Conservation (phyloP, 2,888 invertebrate genomes). For the Subacronicta megacephala region DNA sequence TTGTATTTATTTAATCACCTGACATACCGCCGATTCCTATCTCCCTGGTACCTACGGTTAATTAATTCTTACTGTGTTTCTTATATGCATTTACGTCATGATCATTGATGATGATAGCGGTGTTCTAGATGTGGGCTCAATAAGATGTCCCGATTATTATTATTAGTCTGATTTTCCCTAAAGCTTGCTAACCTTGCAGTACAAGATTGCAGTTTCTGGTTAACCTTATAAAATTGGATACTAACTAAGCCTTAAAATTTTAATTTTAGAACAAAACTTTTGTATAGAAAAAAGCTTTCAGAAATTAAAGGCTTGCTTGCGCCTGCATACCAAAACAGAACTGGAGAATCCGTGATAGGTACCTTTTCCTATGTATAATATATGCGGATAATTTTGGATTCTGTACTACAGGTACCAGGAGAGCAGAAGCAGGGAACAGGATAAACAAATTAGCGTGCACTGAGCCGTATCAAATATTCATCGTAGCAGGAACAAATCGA, state of each 20-base stretch:
- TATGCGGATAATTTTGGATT: conserved; percentile 66
- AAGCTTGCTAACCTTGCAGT: conserved; percentile 2
- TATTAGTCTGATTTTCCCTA: conserved; percentile 21
- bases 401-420: conserved; percentile 68
- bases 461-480: conserved; percentile 89
- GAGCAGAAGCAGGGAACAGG: conserved; percentile 78
- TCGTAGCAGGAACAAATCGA: conserved; percentile 88
- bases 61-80: conserved; percentile 82
- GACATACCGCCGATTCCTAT: conserved; percentile 81
- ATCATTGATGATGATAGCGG: conserved; percentile 58
- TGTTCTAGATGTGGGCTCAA: conserved; percentile 53
- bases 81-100: conserved; percentile 61
- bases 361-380: conserved; percentile 56
- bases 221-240: too few relatives aligned
- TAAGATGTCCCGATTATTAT: conserved; percentile 54
- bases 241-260: too few relatives aligned
- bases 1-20: conserved; percentile 88
- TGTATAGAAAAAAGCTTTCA: conserved; percentile 6
- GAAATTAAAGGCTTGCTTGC: conserved; percentile 17
- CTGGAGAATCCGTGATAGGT: conserved; percentile 24
- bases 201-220: background rate
- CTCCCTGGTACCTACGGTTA: conserved; percentile 74
- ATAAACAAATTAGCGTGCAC: conserved; percentile 89
- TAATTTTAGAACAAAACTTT: too few relatives aligned
- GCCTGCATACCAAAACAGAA: conserved; percentile 9